These are phyloP conservation scores for Drosophila bocqueti DNA, from an alignment of 1,140 invertebrate species.

Conservation along the genomic window DNA sequence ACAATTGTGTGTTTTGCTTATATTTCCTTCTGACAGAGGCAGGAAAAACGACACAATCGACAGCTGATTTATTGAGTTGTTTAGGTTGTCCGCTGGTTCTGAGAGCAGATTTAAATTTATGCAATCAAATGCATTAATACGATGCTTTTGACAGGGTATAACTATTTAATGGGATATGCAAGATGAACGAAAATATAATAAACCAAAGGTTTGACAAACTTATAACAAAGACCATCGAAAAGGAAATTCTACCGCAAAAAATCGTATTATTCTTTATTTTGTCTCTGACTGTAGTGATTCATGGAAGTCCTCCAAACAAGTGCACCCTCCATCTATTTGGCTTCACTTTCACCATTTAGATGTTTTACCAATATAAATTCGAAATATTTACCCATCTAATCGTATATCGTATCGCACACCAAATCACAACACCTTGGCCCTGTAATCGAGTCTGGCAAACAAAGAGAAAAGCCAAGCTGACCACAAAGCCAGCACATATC, in stretches of 20 bases:
- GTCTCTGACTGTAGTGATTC: too few species aligned
- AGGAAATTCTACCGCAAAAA: neutral
- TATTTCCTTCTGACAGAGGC: constrained; percentile 22
- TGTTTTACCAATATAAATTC: neutral
- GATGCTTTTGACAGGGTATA: neutral
- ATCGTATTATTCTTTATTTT: neutral
- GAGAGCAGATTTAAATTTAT: neutral
- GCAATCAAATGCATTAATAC: neutral
- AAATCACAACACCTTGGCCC: constrained; percentile 64
- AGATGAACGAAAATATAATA: too few species aligned
- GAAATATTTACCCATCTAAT: constrained; percentile 38
- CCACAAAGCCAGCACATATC: constrained; percentile 23
- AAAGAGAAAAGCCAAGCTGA: constrained; percentile 33
- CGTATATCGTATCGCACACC: constrained; percentile 29
- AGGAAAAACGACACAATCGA: constrained; percentile 28
- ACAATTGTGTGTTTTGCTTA: constrained; percentile 48
- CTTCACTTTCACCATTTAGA: neutral
- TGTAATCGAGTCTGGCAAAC: constrained; percentile 58
- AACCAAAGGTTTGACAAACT: neutral
- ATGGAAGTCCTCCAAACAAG: neutral
- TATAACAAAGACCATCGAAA: neutral
- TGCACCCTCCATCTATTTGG: neutral
- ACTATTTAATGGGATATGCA: too few species aligned
- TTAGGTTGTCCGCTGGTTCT: constrained; percentile 16
- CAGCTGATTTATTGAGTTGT: constrained; percentile 74